phyloP scores from a whole-genome alignment of 2,113 vertebrate genomes.

The Urocolius indicus region DNA sequence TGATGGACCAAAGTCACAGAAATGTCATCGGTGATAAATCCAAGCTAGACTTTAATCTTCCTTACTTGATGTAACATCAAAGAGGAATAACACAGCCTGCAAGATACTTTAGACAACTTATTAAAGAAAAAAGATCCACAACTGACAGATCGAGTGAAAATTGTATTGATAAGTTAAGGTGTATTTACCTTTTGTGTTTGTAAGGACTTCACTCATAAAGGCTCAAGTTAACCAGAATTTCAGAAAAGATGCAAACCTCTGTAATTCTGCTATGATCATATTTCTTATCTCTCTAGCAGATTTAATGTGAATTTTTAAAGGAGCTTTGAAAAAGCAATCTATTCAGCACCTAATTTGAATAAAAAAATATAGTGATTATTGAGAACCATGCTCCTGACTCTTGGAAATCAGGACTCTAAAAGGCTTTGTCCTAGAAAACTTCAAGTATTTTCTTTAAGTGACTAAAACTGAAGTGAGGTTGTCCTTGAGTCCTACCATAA shows the following conservation, averaged over 20 bases:
- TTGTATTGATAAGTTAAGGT: constrained; percentile 40
- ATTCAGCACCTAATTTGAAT: not conserved
- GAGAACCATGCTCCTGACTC: not conserved
- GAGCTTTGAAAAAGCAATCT: not conserved
- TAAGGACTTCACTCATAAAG: not conserved
- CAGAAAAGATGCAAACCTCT: not conserved
- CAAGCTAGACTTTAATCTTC: constrained; percentile 60
- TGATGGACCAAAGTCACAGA: constrained; percentile 52
- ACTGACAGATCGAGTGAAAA: constrained; percentile 46
- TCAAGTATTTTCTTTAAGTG: not conserved
- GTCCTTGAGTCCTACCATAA: not conserved
- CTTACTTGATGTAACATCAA: constrained; percentile 54
- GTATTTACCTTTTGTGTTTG: not conserved
- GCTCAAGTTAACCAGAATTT: not conserved
- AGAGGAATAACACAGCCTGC: constrained; percentile 49
- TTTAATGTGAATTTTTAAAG: not conserved
- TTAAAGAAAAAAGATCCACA: constrained; percentile 12
- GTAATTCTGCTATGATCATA: not conserved
- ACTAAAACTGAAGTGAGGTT: not conserved
- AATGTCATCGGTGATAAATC: constrained; percentile 67
- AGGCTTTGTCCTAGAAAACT: not conserved
- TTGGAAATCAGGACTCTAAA: not conserved
- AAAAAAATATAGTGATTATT: not conserved
- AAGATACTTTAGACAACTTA: constrained; percentile 62
- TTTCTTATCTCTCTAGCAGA: not conserved